phyloP scores from a whole-genome alignment of 2,113 vertebrate species.

The Megalops atlanticus region DNA sequence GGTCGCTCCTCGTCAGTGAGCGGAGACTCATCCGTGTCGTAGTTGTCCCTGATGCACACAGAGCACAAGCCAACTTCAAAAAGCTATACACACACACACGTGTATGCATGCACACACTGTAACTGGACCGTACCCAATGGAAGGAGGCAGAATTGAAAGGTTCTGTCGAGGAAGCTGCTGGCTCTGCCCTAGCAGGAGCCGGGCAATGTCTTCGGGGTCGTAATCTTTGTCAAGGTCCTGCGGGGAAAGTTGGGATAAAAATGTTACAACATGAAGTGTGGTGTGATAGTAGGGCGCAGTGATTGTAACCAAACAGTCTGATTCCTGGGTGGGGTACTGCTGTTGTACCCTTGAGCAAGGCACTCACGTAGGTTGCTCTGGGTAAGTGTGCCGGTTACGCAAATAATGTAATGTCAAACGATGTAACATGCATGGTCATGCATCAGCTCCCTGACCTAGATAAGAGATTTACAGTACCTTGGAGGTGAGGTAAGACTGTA shows the following conservation, averaged over 20 bases:
- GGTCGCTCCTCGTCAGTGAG: conserved; percentile 69
- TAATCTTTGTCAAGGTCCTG: conserved; percentile 71
- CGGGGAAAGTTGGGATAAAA: not conserved
- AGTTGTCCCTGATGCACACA: conserved; percentile 54
- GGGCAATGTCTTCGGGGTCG: conserved; percentile 60
- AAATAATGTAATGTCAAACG: too few species aligned
- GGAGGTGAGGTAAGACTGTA: conserved; percentile 70
- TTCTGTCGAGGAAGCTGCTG: not conserved
- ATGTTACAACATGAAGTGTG: too few species aligned
- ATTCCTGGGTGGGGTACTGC: too few species aligned
- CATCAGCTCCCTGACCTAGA: too few species aligned
- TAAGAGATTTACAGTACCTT: too few species aligned
- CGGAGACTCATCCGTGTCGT: conserved; percentile 59
- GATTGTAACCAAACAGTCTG: too few species aligned
- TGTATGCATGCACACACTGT: conserved; percentile 19
- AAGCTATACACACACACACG: not conserved
- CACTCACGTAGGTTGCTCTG: too few species aligned
- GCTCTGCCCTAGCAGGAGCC: conserved; percentile 43
- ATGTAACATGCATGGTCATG: too few species aligned
- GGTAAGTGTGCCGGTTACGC: too few species aligned
- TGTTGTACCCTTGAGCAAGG: too few species aligned
- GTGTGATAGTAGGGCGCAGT: too few species aligned
- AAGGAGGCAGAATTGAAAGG: not conserved
- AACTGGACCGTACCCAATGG: not conserved
- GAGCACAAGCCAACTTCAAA: not conserved